phyloP scores from a whole-genome alignment of 2,888 invertebrate species.

The Rambutsinella grinnellia region DNA sequence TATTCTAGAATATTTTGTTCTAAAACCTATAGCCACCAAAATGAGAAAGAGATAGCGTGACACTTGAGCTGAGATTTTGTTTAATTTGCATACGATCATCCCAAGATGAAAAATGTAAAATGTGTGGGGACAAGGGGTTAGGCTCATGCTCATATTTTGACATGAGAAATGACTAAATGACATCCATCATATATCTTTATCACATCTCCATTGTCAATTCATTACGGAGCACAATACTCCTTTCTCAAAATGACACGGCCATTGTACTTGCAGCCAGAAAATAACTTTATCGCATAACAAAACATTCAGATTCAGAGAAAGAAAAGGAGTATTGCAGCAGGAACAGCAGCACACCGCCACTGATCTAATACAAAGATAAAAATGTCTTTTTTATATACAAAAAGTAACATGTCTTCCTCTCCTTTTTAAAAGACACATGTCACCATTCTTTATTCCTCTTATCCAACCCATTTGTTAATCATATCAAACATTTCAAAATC shows the following conservation, averaged over 20 bases:
- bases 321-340: too few relatives aligned
- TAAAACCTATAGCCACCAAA: conserved; percentile 17
- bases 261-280: conserved; percentile 58
- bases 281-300: conserved; percentile 55
- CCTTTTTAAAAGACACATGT: not conserved
- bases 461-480: too few relatives aligned
- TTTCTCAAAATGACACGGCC: conserved; percentile 62
- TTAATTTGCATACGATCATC: conserved; percentile 44
- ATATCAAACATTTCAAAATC: too few relatives aligned
- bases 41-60: conserved; percentile 49
- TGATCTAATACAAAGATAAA: conserved; percentile 20
- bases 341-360: too few relatives aligned
- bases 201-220: conserved; percentile 66
- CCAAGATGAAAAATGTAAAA: conserved; percentile 14
- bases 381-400: not conserved
- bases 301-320: not conserved
- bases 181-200: conserved; percentile 66
- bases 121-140: too few relatives aligned
- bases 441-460: not conserved
- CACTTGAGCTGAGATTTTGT: conserved; percentile 51
- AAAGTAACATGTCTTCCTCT: conserved; percentile 7
- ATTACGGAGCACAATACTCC: conserved; percentile 62
- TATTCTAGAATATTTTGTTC: too few relatives aligned
- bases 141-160: too few relatives aligned
- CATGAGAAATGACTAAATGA: conserved; percentile 66